These are phyloP conservation scores for Sebastes taczanowskii DNA, from an alignment of 2,797 vertebrate genomes.

Conservation along the genomic window DNA sequence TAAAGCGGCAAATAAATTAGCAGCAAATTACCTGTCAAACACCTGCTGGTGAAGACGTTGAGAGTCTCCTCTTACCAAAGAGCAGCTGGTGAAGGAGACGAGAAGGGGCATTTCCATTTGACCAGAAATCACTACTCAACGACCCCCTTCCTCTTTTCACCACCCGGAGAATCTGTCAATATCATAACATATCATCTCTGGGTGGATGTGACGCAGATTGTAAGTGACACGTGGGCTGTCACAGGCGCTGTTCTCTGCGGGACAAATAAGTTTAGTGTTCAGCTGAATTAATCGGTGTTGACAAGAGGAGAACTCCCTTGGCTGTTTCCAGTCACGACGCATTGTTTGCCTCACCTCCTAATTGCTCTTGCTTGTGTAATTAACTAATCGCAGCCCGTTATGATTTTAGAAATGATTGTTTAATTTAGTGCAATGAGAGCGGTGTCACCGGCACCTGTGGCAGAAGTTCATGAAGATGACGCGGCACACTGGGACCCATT, in stretches of 20 bases:
- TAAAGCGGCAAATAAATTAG: conserved; percentile 74
- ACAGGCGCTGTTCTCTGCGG: conserved; percentile 44
- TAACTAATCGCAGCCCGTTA: conserved; percentile 75
- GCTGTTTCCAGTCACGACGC: conserved; percentile 63
- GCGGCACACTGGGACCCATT: conserved; percentile 25
- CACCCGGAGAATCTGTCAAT: conserved; percentile 45
- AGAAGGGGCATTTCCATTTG: conserved; percentile 45
- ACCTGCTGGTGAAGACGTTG: conserved; percentile 64
- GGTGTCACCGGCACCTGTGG: conserved; percentile 43
- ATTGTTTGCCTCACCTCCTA: conserved; percentile 72
- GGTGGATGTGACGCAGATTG: conserved; percentile 56
- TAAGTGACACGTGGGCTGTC: conserved; percentile 65
- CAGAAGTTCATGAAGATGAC: conserved; percentile 45
- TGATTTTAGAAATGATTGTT: conserved; percentile 72
- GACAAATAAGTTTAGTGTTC: conserved; percentile 69
- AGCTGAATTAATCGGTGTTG: conserved; percentile 73
- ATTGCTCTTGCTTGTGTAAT: conserved; percentile 75
- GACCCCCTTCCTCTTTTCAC: conserved; percentile 24
- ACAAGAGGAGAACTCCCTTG: conserved; percentile 70
- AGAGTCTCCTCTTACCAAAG: conserved; percentile 34
- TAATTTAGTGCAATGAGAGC: conserved; percentile 64
- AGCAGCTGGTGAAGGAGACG: conserved; percentile 52
- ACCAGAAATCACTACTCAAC: conserved; percentile 58
- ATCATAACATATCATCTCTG: conserved; percentile 60
- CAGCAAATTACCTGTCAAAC: conserved; percentile 76